Percentiles rank a stretch among this genome's conserved stretches.
These are phyloP conservation scores for Dunckerocampus dactyliophorus DNA, from an alignment of 2,113 vertebrate genomes.

Conservation along the genomic window DNA sequence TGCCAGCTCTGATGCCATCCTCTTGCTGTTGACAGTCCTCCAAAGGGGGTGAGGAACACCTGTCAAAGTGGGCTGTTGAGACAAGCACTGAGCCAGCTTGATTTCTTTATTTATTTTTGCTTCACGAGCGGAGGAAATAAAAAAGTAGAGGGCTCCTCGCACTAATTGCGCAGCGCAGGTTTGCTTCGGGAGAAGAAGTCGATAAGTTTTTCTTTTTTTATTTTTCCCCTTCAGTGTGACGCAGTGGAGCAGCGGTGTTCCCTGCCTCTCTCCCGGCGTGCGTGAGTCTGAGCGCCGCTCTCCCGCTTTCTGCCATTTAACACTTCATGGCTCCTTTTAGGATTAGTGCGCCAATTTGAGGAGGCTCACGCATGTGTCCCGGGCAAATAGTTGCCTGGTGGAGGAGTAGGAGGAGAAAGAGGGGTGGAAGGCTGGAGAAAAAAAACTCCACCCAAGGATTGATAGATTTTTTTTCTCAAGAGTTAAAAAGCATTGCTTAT, in stretches of 20 bases:
- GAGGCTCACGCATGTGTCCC: conserved; percentile 72
- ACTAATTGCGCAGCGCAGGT: conserved; percentile 70
- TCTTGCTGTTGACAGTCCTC: conserved; percentile 94
- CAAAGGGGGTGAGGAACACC: conserved; percentile 95
- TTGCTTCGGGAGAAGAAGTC: conserved; percentile 61
- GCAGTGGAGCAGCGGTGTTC: conserved; percentile 80
- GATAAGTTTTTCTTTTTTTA: conserved; percentile 50
- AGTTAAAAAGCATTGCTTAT: conserved; percentile 97
- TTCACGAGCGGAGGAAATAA: conserved; percentile 64
- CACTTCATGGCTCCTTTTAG: conserved; percentile 82
- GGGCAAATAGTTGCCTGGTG: conserved; percentile 74
- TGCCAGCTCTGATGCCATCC: conserved; percentile 99
- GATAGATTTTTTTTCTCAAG: conserved; percentile 75
- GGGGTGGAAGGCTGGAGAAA: conserved; percentile 16
- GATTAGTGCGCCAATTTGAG: conserved; percentile 75
- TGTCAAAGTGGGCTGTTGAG: conserved; percentile 92
- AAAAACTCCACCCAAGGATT: conserved; percentile 71
- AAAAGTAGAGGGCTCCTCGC: conserved; percentile 62
- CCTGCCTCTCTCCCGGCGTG: conserved; percentile 78
- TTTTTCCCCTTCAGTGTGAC: conserved; percentile 61
- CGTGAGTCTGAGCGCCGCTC: conserved; percentile 74
- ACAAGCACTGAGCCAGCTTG: conserved; percentile 98
- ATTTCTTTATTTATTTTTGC: conserved; percentile 81
- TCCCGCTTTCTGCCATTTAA: conserved; percentile 77
- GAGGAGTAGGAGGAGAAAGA: conserved; percentile 26